phyloP scores from a whole-genome alignment of 2,888 invertebrate species.

The Metellina segmentata region DNA sequence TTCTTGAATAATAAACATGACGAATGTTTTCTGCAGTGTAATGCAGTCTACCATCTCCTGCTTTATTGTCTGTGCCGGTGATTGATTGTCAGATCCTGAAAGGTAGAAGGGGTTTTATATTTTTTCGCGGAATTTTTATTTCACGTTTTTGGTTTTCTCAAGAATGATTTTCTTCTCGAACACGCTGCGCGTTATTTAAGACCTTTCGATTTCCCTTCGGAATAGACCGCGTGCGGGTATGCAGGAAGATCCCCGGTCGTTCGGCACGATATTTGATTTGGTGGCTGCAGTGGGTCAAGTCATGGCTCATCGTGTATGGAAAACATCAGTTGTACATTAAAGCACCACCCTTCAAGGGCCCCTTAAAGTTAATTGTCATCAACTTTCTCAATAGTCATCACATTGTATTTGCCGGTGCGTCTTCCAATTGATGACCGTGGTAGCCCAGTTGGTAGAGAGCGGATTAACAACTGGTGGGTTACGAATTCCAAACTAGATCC shows the following conservation, averaged over 20 bases:
- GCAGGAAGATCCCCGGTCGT: background rate
- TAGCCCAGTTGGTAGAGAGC: no score
- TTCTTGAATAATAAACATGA: constrained; percentile 76
- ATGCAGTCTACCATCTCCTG: constrained; percentile 42
- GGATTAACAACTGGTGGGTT: no score
- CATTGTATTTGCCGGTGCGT: no score
- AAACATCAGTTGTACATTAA: no score
- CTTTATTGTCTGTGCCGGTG: constrained; percentile 65
- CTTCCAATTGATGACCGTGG: no score
- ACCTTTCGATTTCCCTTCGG: constrained; percentile 39
- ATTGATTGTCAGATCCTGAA: constrained; percentile 71
- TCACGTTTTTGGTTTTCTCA: background rate
- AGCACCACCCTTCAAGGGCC: no score
- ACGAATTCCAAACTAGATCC: no score
- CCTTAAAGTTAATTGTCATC: no score
- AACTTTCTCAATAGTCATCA: no score
- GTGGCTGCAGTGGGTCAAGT: background rate
- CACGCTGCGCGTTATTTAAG: constrained; percentile 38
- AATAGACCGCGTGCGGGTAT: background rate
- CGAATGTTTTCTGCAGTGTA: constrained; percentile 74
- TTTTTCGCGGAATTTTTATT: constrained; percentile 38
- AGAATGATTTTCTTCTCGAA: background rate
- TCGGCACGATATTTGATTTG: background rate
- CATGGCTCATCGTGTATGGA: background rate
- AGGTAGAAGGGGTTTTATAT: constrained; percentile 60